Percentiles rank a stretch among this genome's conserved stretches.
Conservation (phyloP, 1,140 invertebrate species). For the Drosophila rhopaloa region DNA sequence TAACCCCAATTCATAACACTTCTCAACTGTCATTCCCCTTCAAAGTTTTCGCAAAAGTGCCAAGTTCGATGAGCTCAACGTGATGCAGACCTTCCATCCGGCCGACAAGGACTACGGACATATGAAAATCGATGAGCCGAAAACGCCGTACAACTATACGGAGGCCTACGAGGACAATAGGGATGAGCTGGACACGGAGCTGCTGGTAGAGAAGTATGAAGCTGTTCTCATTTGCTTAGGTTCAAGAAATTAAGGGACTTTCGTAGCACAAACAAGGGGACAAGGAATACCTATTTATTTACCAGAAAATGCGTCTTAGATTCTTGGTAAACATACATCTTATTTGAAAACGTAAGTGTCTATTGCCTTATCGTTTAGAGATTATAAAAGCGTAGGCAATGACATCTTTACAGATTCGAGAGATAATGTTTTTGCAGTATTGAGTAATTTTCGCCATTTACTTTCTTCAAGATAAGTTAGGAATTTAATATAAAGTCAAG, state of each 20-base stretch:
- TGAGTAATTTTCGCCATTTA: no score
- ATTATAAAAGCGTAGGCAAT: constrained; percentile 3
- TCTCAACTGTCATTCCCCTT: background rate
- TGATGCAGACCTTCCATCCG: constrained; percentile 98
- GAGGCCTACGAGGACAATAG: constrained; percentile 89
- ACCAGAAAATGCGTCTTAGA: constrained; percentile 1
- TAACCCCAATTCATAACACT: background rate
- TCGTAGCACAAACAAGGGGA: background rate
- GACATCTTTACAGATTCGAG: background rate
- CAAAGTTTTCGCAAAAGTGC: constrained; percentile 89
- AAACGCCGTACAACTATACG: constrained; percentile 96
- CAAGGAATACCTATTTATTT: background rate
- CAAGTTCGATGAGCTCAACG: constrained; percentile 99
- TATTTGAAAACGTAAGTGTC: constrained; percentile 2
- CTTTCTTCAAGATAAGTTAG: no score
- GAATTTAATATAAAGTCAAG: no score
- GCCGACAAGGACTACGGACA: constrained; percentile 99
- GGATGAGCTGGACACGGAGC: constrained; percentile 91
- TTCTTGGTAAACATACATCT: background rate
- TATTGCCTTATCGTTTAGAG: background rate
- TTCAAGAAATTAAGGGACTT: background rate
- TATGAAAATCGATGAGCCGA: constrained; percentile 99
- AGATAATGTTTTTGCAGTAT: background rate
- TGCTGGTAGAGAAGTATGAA: constrained; percentile 90
- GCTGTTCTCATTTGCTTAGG: no score